Percentiles rank a stretch among this genome's conserved stretches.
Evolutionary conservation across 2,113 vertebrate genomes (phyloP).

Genomic region (Thymallus thymallus): DNA sequence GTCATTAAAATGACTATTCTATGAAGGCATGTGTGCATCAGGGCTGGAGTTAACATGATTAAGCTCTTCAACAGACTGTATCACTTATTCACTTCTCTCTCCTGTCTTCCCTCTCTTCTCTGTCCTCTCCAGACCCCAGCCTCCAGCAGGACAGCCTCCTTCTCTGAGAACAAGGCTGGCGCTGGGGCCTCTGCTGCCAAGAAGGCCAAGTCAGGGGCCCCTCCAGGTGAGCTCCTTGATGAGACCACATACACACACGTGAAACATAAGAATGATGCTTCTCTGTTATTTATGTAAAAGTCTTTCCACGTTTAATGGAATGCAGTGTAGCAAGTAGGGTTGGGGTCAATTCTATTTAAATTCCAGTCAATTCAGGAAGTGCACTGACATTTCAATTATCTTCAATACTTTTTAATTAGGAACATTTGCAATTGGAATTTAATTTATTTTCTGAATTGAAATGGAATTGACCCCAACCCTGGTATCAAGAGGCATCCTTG

Average conservation of each 20-base stretch:
- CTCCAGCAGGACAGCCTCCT: constrained; percentile 88
- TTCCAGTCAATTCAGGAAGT: too few species aligned
- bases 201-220: constrained; percentile 78
- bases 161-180: constrained; percentile 79
- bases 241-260: not conserved
- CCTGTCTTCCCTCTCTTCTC: not conserved
- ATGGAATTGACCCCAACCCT: too few species aligned
- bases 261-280: too few species aligned
- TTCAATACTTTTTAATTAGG: too few species aligned
- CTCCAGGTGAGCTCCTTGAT: constrained; percentile 72
- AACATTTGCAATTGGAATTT: too few species aligned
- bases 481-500: not conserved
- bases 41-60: not conserved
- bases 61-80: not conserved
- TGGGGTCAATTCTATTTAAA: too few species aligned
- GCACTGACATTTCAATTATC: too few species aligned
- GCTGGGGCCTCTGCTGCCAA: constrained; percentile 82
- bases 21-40: not conserved
- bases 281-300: not conserved
- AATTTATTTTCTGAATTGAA: too few species aligned
- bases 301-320: not conserved
- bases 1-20: not conserved
- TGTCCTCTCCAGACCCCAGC: constrained; percentile 79
- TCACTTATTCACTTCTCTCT: too few species aligned
- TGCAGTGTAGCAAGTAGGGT: not conserved